A percentile compares a stretch with the other conserved stretches of the same genome.
Evolutionary conservation across 2,113 vertebrate genomes (phyloP).

Genomic region (Rhinogobius similis): DNA sequence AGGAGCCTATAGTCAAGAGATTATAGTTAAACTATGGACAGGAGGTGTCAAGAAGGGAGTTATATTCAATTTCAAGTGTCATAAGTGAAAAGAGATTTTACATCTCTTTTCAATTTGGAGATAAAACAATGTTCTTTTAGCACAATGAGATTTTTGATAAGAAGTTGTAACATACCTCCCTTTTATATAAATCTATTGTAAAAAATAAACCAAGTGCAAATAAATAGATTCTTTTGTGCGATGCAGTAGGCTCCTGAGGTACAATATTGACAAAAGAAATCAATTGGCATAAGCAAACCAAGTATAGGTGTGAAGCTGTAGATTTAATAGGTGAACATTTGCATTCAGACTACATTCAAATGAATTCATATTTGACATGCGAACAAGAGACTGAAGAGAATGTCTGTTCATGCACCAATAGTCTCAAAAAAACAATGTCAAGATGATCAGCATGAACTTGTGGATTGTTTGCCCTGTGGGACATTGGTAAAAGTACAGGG

Average conservation of each 20-base stretch:
- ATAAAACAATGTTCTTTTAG: neutral
- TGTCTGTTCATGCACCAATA: slow-evolving; percentile 31
- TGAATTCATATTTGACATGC: slow-evolving; percentile 2
- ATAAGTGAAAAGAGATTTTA: neutral
- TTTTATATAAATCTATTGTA: neutral
- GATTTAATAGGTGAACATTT: slow-evolving; percentile 5
- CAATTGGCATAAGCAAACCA: neutral
- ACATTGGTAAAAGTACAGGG: slow-evolving; percentile 37
- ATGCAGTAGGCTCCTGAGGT: neutral
- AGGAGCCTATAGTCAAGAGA: slow-evolving; percentile 29
- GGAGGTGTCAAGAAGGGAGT: slow-evolving; percentile 21
- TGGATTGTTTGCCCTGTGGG: slow-evolving; percentile 40
- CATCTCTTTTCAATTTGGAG: neutral
- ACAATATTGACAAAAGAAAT: slow-evolving; percentile 7
- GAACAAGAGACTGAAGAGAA: slow-evolving; percentile 5
- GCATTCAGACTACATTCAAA: slow-evolving; percentile 1
- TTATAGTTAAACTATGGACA: slow-evolving; percentile 31
- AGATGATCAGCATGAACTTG: slow-evolving; percentile 33
- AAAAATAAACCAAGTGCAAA: neutral
- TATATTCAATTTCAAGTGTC: slow-evolving; percentile 15
- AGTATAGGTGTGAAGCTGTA: neutral
- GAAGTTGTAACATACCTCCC: neutral
- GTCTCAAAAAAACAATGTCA: slow-evolving; percentile 32
- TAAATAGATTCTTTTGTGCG: slow-evolving; percentile 10
- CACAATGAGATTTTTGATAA: neutral